Evolutionary conservation across 1,140 invertebrate species (phyloP).

Genomic region (Anthonomus grandis): DNA sequence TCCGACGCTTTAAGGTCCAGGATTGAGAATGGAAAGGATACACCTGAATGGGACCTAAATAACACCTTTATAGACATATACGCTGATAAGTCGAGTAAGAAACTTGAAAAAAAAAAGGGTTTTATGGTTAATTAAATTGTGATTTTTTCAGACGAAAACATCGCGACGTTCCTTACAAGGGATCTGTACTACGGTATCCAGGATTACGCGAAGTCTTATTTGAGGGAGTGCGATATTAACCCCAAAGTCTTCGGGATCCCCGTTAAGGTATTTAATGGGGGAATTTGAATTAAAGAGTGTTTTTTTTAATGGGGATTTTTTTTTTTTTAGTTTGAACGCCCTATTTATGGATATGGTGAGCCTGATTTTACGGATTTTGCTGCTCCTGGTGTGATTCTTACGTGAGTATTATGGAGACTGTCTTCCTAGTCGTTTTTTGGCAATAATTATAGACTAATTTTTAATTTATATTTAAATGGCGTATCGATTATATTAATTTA

Average conservation of each 20-base stretch:
- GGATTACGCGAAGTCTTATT: constrained; percentile 66
- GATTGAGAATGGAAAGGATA: constrained; percentile 60
- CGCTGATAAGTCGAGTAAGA: constrained; percentile 87
- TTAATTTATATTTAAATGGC: too few species aligned
- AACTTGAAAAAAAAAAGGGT: too few species aligned
- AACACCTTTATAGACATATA: constrained; percentile 79
- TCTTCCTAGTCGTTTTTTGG: too few species aligned
- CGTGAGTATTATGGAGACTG: constrained; percentile 65
- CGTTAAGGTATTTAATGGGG: constrained; percentile 61
- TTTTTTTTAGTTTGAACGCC: constrained; percentile 52
- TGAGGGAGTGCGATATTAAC: constrained; percentile 70
- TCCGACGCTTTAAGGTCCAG: constrained; percentile 73
- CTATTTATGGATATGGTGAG: constrained; percentile 78
- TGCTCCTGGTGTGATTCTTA: constrained; percentile 90
- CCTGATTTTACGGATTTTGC: constrained; percentile 94
- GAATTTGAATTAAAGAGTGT: not conserved
- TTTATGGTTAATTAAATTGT: not conserved
- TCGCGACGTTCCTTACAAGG: constrained; percentile 76
- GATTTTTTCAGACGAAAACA: constrained; percentile 74
- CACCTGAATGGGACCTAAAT: constrained; percentile 73
- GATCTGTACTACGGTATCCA: constrained; percentile 78
- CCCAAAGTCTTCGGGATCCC: constrained; percentile 78
- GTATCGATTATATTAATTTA: too few species aligned
- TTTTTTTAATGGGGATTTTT: not conserved
- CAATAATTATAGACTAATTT: too few species aligned